Evolutionary conservation across 2,113 vertebrate species (phyloP).

Genomic region (Salminus brasiliensis): DNA sequence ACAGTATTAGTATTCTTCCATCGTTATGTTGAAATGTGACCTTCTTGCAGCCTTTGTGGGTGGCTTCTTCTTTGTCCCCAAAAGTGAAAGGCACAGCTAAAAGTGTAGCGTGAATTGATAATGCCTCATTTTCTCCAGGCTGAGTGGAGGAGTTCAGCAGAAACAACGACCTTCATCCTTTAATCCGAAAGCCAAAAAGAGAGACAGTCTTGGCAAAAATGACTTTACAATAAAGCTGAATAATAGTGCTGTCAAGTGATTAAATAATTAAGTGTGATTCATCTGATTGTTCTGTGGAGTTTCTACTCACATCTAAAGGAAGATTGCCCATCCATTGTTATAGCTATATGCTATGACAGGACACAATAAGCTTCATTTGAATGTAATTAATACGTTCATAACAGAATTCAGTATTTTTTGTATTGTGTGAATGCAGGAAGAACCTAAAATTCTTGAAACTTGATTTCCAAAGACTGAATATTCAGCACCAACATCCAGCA

Average conservation of each 20-base stretch:
- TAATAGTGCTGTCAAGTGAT: neutral
- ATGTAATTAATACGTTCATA: too few species aligned
- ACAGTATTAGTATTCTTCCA: slow-evolving; percentile 44
- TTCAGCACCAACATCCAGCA: too few species aligned
- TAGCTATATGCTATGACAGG: too few species aligned
- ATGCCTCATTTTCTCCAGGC: neutral
- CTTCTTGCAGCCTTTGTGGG: slow-evolving; percentile 28
- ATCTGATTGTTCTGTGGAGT: too few species aligned
- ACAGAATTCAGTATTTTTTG: too few species aligned
- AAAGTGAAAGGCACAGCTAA: slow-evolving; percentile 8
- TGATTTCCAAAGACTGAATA: too few species aligned
- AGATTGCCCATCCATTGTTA: too few species aligned
- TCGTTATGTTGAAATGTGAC: slow-evolving; percentile 37
- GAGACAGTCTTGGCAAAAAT: neutral
- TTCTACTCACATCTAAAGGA: too few species aligned
- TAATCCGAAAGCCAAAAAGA: neutral
- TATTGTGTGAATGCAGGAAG: too few species aligned
- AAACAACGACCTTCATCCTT: neutral
- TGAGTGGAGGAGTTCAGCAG: neutral
- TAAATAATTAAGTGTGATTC: neutral
- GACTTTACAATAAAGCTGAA: neutral
- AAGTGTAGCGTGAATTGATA: slow-evolving; percentile 6
- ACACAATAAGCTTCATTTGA: too few species aligned
- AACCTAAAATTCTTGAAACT: too few species aligned
- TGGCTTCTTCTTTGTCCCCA: slow-evolving; percentile 8